Evolutionary conservation across 2,113 vertebrate genomes (phyloP).

Genomic region (Thinocorus orbignyianus): DNA sequence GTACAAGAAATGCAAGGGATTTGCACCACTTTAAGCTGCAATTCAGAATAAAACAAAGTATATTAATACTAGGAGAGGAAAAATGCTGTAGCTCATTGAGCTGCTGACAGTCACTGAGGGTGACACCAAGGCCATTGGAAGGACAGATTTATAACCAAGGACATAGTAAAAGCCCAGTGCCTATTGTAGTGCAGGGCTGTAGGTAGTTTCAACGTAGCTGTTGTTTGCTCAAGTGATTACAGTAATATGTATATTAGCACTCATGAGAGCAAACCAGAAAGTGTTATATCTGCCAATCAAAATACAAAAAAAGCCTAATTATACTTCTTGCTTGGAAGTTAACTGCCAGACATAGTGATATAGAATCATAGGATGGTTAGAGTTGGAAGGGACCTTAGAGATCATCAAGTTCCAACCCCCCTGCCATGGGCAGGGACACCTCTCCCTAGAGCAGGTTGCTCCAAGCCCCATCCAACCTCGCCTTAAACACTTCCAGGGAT

Average conservation of each 20-base stretch:
- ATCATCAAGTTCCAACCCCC: too few species aligned
- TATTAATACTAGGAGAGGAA: not conserved
- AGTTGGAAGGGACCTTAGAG: too few species aligned
- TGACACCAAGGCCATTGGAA: not conserved
- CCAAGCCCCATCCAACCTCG: too few species aligned
- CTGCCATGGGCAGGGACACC: too few species aligned
- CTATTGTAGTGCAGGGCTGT: not conserved
- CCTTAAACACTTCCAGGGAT: too few species aligned
- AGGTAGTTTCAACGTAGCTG: not conserved
- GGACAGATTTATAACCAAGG: not conserved
- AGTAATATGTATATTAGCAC: not conserved
- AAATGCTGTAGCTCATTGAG: not conserved
- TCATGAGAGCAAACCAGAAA: not conserved
- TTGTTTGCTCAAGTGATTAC: not conserved
- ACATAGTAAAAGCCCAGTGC: not conserved
- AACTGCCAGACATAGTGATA: not conserved
- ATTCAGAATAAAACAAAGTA: not conserved
- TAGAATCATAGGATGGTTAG: too few species aligned
- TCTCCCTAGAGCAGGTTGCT: too few species aligned
- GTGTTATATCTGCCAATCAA: not conserved
- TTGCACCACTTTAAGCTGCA: not conserved
- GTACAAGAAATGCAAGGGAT: not conserved
- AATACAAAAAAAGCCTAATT: not conserved
- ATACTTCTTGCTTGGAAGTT: not conserved
- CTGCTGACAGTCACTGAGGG: not conserved